Evolutionary conservation across 2,888 invertebrate species (phyloP).

Genomic region (Trachelus troglodyta): DNA sequence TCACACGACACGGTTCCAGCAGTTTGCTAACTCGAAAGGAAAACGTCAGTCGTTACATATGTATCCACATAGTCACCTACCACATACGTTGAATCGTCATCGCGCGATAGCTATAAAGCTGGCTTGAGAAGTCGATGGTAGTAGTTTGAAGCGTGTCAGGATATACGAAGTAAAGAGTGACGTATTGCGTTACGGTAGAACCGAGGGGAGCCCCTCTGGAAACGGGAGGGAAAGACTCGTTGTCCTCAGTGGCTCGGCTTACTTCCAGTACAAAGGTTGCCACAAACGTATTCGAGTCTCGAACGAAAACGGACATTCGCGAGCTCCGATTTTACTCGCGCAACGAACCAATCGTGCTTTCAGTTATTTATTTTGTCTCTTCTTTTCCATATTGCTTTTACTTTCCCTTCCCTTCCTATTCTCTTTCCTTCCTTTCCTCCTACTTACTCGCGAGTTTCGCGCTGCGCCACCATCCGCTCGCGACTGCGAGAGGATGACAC

Average conservation of each 20-base stretch:
- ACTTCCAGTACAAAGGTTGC: slow-evolving; percentile 13
- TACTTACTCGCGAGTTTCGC: neutral
- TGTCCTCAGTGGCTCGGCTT: slow-evolving; percentile 15
- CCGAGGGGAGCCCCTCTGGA: neutral
- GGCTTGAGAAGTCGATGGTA: neutral
- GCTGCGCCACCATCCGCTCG: neutral
- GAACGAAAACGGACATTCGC: neutral
- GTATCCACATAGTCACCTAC: neutral
- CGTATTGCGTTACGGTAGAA: slow-evolving; percentile 3
- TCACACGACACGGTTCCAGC: neutral
- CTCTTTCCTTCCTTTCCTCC: too few species aligned
- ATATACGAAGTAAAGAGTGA: slow-evolving; percentile 1
- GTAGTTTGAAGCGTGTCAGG: neutral
- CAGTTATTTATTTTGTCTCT: neutral
- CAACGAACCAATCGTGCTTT: neutral
- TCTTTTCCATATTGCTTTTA: too few species aligned
- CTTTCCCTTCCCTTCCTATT: too few species aligned
- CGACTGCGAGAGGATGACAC: neutral
- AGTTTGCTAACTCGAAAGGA: neutral
- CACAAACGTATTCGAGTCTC: neutral
- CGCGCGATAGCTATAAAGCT: neutral
- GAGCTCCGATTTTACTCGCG: neutral
- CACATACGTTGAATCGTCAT: neutral
- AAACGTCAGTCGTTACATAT: neutral
- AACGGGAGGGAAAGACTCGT: slow-evolving; percentile 6